Evolutionary conservation across 2,797 vertebrate genomes (phyloP).

Genomic region (Fistularia commersonii): DNA sequence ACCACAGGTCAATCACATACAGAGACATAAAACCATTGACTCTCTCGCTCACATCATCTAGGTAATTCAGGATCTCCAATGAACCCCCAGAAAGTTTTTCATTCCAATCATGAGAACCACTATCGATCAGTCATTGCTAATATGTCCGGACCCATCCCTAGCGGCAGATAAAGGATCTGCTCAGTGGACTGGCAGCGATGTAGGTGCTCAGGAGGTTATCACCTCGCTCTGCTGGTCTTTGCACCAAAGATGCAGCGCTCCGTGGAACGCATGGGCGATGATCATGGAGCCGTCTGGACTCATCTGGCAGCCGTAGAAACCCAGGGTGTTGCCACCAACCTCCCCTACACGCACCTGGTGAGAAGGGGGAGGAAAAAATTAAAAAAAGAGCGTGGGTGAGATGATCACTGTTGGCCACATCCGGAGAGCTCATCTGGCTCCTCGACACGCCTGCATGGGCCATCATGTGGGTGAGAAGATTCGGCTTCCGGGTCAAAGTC

Average conservation of each 20-base stretch:
- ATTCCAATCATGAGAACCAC: no score
- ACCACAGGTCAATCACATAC: no score
- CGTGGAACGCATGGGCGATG: conserved; percentile 91
- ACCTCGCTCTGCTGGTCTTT: conserved; percentile 76
- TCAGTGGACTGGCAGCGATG: background rate
- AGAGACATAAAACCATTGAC: no score
- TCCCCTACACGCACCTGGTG: conserved; percentile 93
- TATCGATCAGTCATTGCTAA: no score
- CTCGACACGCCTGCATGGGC: conserved; percentile 2
- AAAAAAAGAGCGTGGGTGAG: background rate
- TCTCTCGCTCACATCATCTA: no score
- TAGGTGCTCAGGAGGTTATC: background rate
- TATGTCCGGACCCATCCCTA: no score
- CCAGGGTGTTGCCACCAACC: conserved; percentile 96
- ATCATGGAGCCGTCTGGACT: conserved; percentile 89
- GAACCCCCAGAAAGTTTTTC: no score
- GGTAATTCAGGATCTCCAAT: no score
- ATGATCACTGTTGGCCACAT: background rate
- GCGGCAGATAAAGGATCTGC: no score
- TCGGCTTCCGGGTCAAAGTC: conserved; percentile 23
- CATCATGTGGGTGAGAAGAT: conserved; percentile 19
- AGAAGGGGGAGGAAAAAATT: background rate
- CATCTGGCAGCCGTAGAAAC: conserved; percentile 95
- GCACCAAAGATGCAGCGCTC: conserved; percentile 93
- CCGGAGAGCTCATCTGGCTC: conserved; percentile 1